Evolutionary conservation across 2,113 vertebrate genomes (phyloP).

Genomic region (Cebidichthys violaceus): DNA sequence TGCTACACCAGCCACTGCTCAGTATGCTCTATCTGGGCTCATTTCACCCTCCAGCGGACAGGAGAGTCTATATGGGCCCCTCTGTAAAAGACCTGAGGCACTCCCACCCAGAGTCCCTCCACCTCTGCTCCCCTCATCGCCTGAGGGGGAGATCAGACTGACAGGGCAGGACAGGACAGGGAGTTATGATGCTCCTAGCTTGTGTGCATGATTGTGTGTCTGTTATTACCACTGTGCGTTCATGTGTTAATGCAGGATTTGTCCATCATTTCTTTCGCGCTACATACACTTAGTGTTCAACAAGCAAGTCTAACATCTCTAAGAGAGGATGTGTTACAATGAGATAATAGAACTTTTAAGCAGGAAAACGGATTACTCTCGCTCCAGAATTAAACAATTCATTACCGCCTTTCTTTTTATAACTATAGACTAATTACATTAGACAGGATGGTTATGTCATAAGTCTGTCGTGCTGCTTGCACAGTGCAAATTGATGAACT

Average conservation of each 20-base stretch:
- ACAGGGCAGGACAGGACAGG: slow-evolving; percentile 74
- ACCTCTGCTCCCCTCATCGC: slow-evolving; percentile 60
- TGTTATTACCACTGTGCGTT: slow-evolving; percentile 41
- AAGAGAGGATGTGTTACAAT: slow-evolving; percentile 52
- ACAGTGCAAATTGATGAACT: slow-evolving; percentile 73
- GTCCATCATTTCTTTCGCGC: slow-evolving; percentile 22
- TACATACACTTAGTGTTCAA: slow-evolving; percentile 41
- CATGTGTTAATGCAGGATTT: slow-evolving; percentile 61
- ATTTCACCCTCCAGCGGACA: slow-evolving; percentile 85
- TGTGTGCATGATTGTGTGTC: slow-evolving; percentile 47
- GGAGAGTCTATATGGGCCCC: slow-evolving; percentile 72
- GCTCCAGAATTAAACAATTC: slow-evolving; percentile 77
- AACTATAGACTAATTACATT: slow-evolving; percentile 80
- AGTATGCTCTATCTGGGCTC: slow-evolving; percentile 79
- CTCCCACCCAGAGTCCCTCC: slow-evolving; percentile 71
- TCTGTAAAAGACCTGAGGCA: slow-evolving; percentile 73
- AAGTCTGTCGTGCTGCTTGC: slow-evolving; percentile 73
- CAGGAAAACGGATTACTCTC: slow-evolving; percentile 67
- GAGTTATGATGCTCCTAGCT: slow-evolving; percentile 68
- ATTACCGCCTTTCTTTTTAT: slow-evolving; percentile 81
- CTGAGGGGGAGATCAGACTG: slow-evolving; percentile 67
- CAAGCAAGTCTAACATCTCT: slow-evolving; percentile 48
- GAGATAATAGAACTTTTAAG: slow-evolving; percentile 69
- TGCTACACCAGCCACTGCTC: slow-evolving; percentile 73
- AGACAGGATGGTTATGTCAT: slow-evolving; percentile 73